Base-by-base conservation (phyloP, 2,113 vertebrate species). In the Cranoglanis bouderius region DNA sequence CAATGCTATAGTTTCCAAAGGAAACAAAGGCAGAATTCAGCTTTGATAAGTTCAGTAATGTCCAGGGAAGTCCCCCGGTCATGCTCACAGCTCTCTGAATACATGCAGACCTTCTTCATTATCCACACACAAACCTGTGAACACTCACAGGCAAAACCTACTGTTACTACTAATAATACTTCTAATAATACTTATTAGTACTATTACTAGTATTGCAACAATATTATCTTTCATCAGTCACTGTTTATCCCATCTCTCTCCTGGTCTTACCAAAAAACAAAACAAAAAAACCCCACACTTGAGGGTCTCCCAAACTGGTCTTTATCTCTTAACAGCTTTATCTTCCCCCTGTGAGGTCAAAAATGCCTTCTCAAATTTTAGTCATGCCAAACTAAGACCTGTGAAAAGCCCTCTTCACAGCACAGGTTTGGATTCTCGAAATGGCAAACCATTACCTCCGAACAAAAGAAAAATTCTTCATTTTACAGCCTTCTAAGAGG, bases 361-460 rank as follows among this genome's bases (percentile, higher is more conserved):
- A 93, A 94, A 91, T 88, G 82, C 84, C 89, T 81, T 63, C 91
- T 90, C 85, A 92, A 90, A 91, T 94, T 90, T 86, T 85, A 90
- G 91, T 92, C 90, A 90, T 91, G 92, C 80, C 57, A 93, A 93
- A 92, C 93, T 93, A 94, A 94, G 85, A 93, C 90, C 61, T 2
- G 38, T 92, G 90, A 91, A 92, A 94, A 61, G 55, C 85, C 91
- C 90, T 84, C 89, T 77, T 70, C 35, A 77, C 74, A 90, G 91
- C 91, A 82, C 18, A 61, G 53, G 40, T 24, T 14, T 29, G 35
- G 55, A 82, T 59, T 61, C 55, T 24, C 19, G 29, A 83, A 83
- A 38, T 91, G 88, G 87, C 88, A 85, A 89, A 91, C 82, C 77
- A 55, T 55, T 81, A 81, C 19, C 55, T 61, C 13, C 13, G 24